Evolutionary conservation across 1,140 invertebrate genomes (phyloP), one percentile per base, ranked within the genome.

Genomic region (Pogonomyrmex californicus): DNA sequence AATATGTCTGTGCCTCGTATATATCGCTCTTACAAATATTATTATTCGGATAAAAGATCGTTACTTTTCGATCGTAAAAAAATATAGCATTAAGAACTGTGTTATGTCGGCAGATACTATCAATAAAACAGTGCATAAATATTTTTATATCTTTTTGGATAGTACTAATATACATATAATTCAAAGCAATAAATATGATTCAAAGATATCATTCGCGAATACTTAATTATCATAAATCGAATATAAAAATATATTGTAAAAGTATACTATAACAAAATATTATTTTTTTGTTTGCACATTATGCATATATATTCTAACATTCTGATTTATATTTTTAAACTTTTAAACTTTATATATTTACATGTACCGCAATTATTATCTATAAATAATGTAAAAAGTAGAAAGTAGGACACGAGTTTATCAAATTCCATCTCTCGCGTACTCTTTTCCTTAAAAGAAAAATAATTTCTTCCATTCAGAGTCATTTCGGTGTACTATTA

Each of bases 11-110:
- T 68, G 4, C 4, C 36, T 51, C 23, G 36, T 12, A 49, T 33
- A 33, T 23, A 23, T 23, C 0, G 23, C 23, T 23, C 36, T 73
- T 33, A 51, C 30, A 51, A 71, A 54, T 65, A 65, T 65, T 17
- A 12, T 47, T 54, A 33, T 54, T 54, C 1, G 30, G 23, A 68
- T 49, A 47, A 33, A 12, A 38, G 47, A 49, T 49, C 23, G 23
- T 70, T 70, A 70, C 23, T 49, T 23, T 68, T 70, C 23, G 23
- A 33, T 49, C 49, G 5, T 56, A 56, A 54, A 71, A 14, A 17
- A 51, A 33, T 17, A 38, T 9, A 65, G 41, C 41, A 44, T 65
- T 7, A 66, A 71, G 7, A 3, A 71, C 30, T 54, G 7, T 44
- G 7, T 7, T 47, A 14, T 17, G 6, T 70, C 44, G 14, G 14